Evolutionary conservation across 2,113 vertebrate genomes (phyloP).

Genomic region (Felis catus): DNA sequence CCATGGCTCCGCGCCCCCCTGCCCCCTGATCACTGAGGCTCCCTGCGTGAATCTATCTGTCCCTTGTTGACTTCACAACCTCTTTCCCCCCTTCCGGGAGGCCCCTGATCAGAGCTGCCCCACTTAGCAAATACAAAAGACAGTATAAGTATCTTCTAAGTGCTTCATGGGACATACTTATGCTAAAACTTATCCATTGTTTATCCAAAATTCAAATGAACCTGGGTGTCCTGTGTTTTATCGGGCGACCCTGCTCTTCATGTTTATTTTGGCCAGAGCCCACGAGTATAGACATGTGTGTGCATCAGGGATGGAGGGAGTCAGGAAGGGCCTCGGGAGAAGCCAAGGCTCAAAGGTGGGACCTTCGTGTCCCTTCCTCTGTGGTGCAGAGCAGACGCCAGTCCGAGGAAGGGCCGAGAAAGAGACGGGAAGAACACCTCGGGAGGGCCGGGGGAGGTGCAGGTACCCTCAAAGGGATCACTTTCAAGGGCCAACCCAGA

Average conservation of each 20-base stretch:
- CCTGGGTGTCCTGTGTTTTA: neutral
- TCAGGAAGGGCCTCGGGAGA: neutral
- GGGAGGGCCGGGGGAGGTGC: neutral
- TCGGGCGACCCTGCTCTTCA: neutral
- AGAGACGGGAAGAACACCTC: neutral
- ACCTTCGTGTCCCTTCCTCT: neutral
- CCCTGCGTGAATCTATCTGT: fast-evolving
- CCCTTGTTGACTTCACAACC: neutral
- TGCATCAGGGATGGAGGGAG: neutral
- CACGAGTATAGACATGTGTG: neutral
- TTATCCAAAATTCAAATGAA: constrained; percentile 36
- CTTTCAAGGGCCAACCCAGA: neutral
- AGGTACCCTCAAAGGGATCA: neutral
- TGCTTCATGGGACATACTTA: neutral
- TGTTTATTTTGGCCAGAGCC: neutral
- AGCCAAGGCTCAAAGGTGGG: neutral
- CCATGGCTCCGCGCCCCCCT: neutral
- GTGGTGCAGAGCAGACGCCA: neutral
- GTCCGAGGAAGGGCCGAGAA: fast-evolving
- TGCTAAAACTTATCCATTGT: neutral
- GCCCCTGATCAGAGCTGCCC: neutral
- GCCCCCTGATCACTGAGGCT: neutral
- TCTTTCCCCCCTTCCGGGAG: neutral
- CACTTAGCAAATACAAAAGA: no score
- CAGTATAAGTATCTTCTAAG: no score